phyloP scores from a whole-genome alignment of 1,140 invertebrate species.

The Cotesia glomerata region DNA sequence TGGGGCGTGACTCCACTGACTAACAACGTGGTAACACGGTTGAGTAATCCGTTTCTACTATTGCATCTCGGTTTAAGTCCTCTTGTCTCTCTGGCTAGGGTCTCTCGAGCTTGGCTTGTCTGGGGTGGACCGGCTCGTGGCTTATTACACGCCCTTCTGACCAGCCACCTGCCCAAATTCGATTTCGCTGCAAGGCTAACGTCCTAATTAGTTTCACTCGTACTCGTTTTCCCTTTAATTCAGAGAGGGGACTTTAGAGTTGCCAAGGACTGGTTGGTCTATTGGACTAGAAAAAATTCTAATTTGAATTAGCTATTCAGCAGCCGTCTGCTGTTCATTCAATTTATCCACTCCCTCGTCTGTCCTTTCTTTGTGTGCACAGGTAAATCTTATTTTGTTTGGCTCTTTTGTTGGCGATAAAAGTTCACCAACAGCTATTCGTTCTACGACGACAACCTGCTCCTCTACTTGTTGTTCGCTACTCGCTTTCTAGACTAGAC shows the following conservation, averaged over 20 bases:
- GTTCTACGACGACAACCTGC: not conserved
- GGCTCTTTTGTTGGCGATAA: not conserved
- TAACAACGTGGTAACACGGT: conserved; percentile 39
- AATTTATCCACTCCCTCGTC: too few species aligned
- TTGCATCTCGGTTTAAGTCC: conserved; percentile 10
- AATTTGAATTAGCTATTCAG: too few species aligned
- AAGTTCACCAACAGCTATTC: too few species aligned
- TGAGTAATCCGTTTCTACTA: conserved; percentile 38
- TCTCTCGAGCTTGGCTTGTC: too few species aligned
- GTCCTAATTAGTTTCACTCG: conserved; percentile 25
- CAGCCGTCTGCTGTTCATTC: too few species aligned
- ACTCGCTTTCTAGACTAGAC: not conserved
- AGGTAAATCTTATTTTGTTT: not conserved
- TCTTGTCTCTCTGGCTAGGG: not conserved
- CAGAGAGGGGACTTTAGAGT: not conserved
- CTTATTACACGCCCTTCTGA: conserved; percentile 31
- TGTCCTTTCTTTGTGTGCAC: not conserved
- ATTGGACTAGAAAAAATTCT: too few species aligned
- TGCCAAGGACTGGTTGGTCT: too few species aligned
- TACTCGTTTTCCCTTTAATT: not conserved
- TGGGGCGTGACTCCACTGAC: conserved; percentile 37
- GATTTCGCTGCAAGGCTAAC: conserved; percentile 20
- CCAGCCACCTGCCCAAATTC: conserved; percentile 19
- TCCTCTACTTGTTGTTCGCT: not conserved
- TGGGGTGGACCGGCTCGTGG: not conserved